Evolutionary conservation across 2,113 vertebrate species (phyloP), one percentile per base, ranked within the genome.

Genomic region (Macaca mulatta): DNA sequence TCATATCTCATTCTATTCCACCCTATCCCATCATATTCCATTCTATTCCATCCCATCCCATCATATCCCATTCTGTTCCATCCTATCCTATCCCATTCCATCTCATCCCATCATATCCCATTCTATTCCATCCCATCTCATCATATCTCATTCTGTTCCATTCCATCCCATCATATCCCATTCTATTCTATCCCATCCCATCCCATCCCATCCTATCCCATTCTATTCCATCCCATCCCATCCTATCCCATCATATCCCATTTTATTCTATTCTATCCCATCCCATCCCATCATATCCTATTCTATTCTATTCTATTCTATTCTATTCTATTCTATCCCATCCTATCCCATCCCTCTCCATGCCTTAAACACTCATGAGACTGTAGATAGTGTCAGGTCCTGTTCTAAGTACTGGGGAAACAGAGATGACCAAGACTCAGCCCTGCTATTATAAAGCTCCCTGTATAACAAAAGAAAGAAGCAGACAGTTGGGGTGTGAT

Each of bases 281-380:
- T 57, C 2, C 5, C 2, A 57, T 57, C 2, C 20, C 0, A 23
- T 59, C 8, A 9, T 25, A 59, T 25, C 3, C 57, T 3, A 25
- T 59, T 0, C 22, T 1, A 59, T 59, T 0, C 3, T 1, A 25
- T 59, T 0, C 57, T 4, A 59, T 23, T 1, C 22, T 1, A 25
- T 61, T 3, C 57, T 1, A 61, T 61, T 3, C 59, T 3, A 32
- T 27, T 14, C 45, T 8, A 35, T 52, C 6, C 43, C 1, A 23
- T 64, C 55, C n/a, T 18, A 20, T 61, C 52, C 35, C 22, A 3
- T 61, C 70, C 35, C 23, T 35, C 23, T 84, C 23, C 4, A 1
- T 23, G 55, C 17, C 70, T 50, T 77, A 72, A 81, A 64, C 17
- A 64, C 8, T 50, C 30, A 20, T 2, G 23, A 32, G 17, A 30